Evolutionary conservation across 1,140 invertebrate species (phyloP).

Genomic region (Lordiphosa collinella): DNA sequence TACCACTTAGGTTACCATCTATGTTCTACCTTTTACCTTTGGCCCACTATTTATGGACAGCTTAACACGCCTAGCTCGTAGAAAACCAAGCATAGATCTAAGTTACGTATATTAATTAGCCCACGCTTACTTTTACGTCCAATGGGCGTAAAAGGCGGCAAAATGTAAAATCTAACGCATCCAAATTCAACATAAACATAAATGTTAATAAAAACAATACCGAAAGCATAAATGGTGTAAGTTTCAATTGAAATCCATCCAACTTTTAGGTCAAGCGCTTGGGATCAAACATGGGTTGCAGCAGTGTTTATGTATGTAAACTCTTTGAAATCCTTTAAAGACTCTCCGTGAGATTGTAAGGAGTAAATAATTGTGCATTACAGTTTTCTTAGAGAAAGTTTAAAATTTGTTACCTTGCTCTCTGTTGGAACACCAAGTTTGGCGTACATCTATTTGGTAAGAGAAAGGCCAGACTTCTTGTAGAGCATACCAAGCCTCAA

Average conservation of each 20-base stretch:
- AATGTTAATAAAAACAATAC: constrained; percentile 67
- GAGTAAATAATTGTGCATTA: too few species aligned
- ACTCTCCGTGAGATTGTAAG: too few species aligned
- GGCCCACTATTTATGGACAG: constrained; percentile 42
- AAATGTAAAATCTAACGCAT: constrained; percentile 68
- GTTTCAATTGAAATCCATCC: constrained; percentile 3
- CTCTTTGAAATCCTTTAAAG: too few species aligned
- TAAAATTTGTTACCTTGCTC: too few species aligned
- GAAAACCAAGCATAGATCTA: constrained; percentile 43
- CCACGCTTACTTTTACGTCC: constrained; percentile 31
- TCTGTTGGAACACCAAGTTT: too few species aligned
- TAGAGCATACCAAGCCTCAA: too few species aligned
- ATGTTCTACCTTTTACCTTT: constrained; percentile 54
- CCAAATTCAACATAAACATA: constrained; percentile 51
- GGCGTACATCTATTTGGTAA: too few species aligned
- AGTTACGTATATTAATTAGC: constrained; percentile 42
- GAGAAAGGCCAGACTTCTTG: too few species aligned
- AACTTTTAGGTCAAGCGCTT: not conserved
- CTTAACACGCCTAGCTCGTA: constrained; percentile 63
- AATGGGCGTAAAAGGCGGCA: constrained; percentile 26
- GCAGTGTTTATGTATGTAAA: too few species aligned
- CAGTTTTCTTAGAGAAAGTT: too few species aligned
- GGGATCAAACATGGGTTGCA: too few species aligned
- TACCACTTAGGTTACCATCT: constrained; percentile 44
- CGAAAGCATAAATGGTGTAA: constrained; percentile 21